phyloP scores from a whole-genome alignment of 2,888 invertebrate species.

The Lasioglossum pauxillum region DNA sequence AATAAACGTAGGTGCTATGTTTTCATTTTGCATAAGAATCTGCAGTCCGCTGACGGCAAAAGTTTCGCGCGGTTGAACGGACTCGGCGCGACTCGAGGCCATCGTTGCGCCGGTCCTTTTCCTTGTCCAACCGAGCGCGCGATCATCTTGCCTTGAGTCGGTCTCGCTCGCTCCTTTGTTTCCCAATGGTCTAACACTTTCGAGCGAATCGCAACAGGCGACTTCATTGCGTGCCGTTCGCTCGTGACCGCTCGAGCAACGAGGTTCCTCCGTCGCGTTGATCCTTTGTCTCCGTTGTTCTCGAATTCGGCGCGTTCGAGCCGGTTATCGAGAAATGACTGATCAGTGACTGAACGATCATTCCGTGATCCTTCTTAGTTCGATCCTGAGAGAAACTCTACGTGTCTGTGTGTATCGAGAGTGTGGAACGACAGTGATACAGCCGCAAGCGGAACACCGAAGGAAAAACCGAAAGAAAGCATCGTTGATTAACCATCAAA shows the following conservation, averaged over 20 bases:
- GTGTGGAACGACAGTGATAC: background rate
- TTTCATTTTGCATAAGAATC: background rate
- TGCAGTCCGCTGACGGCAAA: background rate
- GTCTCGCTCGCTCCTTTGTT: conserved; percentile 53
- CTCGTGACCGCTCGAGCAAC: conserved; percentile 53
- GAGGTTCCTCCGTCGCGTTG: conserved; percentile 24
- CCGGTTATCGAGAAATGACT: background rate
- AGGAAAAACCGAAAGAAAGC: background rate
- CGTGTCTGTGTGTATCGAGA: background rate
- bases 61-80: background rate
- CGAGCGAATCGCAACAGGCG: conserved; percentile 61
- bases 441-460: background rate
- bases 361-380: background rate
- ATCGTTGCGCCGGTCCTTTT: conserved; percentile 31
- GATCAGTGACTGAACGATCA: background rate
- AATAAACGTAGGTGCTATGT: background rate
- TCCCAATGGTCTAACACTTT: conserved; percentile 65
- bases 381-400: background rate
- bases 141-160: conserved; percentile 48
- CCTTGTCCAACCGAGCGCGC: conserved; percentile 29
- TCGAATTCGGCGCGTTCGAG: background rate
- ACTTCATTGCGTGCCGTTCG: conserved; percentile 61
- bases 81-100: conserved; percentile 20
- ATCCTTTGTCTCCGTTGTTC: conserved; percentile 42
- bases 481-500: background rate